These are phyloP conservation scores for Notodonta dromedarius DNA, from an alignment of 2,888 invertebrate species.

Conservation along the genomic window DNA sequence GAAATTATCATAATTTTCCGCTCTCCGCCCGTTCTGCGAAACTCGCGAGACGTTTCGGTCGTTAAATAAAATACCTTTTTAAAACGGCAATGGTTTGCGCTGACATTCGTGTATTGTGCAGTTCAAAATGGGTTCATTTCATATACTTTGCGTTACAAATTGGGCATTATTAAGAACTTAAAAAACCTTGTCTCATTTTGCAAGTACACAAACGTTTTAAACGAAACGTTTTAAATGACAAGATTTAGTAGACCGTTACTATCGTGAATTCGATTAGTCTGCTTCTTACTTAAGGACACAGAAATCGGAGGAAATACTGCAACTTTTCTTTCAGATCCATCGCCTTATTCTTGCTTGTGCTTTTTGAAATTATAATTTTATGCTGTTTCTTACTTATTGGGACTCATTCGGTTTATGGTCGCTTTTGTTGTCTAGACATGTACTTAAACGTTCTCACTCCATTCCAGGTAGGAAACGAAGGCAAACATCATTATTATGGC, in stretches of 20 bases:
- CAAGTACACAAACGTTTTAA: neutral
- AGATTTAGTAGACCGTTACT: neutral
- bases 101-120: constrained; percentile 31
- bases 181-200: constrained; percentile 9
- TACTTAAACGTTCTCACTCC: constrained; percentile 10
- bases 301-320: neutral
- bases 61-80: constrained; percentile 56
- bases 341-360: neutral
- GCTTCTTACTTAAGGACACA: no score
- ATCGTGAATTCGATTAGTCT: no score
- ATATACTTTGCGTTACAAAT: constrained; percentile 37
- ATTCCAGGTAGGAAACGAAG: constrained; percentile 42
- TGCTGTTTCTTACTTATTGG: no score
- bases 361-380: no score
- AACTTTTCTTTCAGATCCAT: neutral
- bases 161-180: constrained; percentile 21
- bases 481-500: constrained; percentile 69
- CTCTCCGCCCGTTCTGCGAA: constrained; percentile 57
- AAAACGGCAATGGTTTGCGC: constrained; percentile 35
- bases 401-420: constrained; percentile 1
- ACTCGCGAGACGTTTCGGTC: constrained; percentile 52
- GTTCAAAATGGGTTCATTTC: constrained; percentile 30
- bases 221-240: neutral
- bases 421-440: constrained; percentile 4
- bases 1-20: constrained; percentile 72